Evolutionary conservation across 2,113 vertebrate genomes (phyloP).

Genomic region (Rhipidura dahli): DNA sequence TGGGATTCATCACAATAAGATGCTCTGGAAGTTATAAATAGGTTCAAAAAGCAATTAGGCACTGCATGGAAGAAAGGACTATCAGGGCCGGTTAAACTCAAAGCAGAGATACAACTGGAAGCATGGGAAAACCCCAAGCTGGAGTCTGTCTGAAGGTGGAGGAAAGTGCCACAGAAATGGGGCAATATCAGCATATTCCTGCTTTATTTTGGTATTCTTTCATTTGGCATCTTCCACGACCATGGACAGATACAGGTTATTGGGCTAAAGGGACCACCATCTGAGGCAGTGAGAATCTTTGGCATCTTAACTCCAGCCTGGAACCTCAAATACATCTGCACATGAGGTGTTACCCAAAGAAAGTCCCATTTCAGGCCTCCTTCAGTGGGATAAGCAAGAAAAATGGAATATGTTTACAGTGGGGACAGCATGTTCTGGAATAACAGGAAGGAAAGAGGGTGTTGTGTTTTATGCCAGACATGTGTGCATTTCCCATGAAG

Average conservation of each 20-base stretch:
- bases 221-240: not conserved
- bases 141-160: not conserved
- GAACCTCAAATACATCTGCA: not conserved
- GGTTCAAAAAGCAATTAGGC: not conserved
- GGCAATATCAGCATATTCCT: not conserved
- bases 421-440: not conserved
- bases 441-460: not conserved
- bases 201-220: not conserved
- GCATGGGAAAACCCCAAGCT: not conserved
- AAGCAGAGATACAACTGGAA: not conserved
- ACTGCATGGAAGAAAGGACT: not conserved
- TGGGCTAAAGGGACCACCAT: not conserved
- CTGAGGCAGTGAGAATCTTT: not conserved
- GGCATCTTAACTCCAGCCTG: not conserved
- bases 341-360: not conserved
- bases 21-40: constrained; percentile 29
- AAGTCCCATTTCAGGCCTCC: not conserved
- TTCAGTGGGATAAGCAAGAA: not conserved
- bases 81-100: not conserved
- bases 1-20: constrained; percentile 2
- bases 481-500: not conserved
- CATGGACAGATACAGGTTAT: not conserved
- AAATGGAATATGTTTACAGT: not conserved
- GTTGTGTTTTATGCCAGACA: not conserved
- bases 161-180: not conserved